These are phyloP conservation scores for Rhea americana DNA, from an alignment of 2,113 vertebrate genomes.

Conservation along the genomic window DNA sequence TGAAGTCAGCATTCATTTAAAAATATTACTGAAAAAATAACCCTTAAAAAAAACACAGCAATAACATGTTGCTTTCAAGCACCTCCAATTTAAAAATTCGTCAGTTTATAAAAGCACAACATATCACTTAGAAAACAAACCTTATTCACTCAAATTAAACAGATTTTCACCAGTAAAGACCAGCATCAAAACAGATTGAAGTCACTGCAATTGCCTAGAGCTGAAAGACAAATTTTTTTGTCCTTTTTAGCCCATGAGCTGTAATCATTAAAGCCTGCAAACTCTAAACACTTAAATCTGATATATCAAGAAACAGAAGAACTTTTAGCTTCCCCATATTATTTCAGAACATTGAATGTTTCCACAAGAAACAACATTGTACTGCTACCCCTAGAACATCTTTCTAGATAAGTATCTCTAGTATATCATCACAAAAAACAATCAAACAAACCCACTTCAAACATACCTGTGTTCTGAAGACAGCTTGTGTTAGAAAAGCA, in stretches of 20 bases:
- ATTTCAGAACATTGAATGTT: rapidly evolving
- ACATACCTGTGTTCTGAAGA: background rate
- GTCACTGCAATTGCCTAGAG: background rate
- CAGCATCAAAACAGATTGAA: background rate
- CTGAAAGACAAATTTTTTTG: rapidly evolving
- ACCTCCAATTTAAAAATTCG: background rate
- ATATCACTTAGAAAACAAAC: background rate
- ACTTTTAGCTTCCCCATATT: background rate
- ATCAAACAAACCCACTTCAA: background rate
- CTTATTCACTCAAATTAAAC: background rate
- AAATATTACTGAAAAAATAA: background rate
- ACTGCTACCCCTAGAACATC: background rate
- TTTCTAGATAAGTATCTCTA: background rate
- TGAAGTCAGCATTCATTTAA: background rate
- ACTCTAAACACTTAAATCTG: rapidly evolving
- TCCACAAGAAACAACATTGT: background rate
- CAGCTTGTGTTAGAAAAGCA: rapidly evolving
- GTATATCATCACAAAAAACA: rapidly evolving
- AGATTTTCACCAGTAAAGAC: background rate
- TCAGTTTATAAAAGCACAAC: background rate
- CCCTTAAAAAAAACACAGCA: background rate
- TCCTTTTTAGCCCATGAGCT: background rate
- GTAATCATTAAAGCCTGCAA: background rate
- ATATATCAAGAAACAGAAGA: background rate
- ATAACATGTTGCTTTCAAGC: background rate